Base-by-base conservation (phyloP, 2,113 vertebrate genomes). In the Poeciliopsis turrubarensis region DNA sequence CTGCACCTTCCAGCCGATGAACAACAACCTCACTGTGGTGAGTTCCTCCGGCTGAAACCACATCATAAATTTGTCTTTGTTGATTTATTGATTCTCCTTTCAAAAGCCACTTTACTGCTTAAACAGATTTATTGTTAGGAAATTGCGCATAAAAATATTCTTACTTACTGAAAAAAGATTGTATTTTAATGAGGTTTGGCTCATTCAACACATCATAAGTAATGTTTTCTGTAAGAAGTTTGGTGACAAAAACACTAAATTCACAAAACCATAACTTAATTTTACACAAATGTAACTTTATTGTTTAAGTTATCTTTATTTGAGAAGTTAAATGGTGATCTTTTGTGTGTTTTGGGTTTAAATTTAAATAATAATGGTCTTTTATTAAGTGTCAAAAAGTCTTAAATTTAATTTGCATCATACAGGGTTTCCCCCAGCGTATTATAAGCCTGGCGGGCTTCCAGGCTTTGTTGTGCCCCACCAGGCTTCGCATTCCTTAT, bases 21-120 rank as follows among this genome's bases (percentile, higher is more conserved):
- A 99, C 82, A 99, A 98, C 89, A 97, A 98, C 90, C 96, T 98
- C 25, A 97, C 97, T 0, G 97, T 98, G 96, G 97, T 98, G 79
- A 92, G 95, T 93, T 47, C 25, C 27, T 29, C 39, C 14, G 13
- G 17, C 15, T 29, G 29, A 62, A 47, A 47, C n/a, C 14, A 4
- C 12, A 0, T 51, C 47, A 25, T 51, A 6, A 51, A 51, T 51
- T 41, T 13, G 19, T 8, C 1, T 51, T 22, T 51, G 19, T 51
- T 51, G 14, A 19, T 51, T 15, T 15, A 19, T 51, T 7, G 19
- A 19, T 51, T 25, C 6, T 19, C 6, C 47, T 51, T 22, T 51
- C 19, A 51, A 22, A 19, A 19, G 47, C 47, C 25, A 57, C 8
- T 57, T 37, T n/a, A 57, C 51, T 57, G 51, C 51, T 25, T 57